Evolutionary conservation across 2,888 invertebrate species (phyloP).

Genomic region (Tinea trinotella): DNA sequence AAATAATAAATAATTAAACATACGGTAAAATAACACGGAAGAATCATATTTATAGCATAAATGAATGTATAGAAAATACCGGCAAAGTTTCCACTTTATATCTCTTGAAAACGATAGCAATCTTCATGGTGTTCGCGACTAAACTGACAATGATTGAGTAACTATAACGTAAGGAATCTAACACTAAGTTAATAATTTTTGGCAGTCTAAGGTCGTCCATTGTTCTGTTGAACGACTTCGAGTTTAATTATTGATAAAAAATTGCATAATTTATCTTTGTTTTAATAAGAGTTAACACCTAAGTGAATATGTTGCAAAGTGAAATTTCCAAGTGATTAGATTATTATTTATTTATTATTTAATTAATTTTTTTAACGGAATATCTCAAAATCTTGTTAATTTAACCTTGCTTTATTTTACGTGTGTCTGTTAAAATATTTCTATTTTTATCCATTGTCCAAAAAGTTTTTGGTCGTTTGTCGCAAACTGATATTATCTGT

Average conservation of each 20-base stretch:
- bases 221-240: too few species aligned
- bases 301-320: too few species aligned
- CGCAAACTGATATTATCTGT: too few species aligned
- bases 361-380: not conserved
- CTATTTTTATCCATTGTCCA: not conserved
- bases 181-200: not conserved
- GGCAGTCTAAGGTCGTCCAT: not conserved
- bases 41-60: too few species aligned
- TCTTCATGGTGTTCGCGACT: not conserved
- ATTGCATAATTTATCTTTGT: too few species aligned
- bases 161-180: not conserved
- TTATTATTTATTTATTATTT: not conserved
- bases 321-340: not conserved
- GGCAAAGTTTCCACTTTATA: not conserved
- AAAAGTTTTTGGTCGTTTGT: too few species aligned
- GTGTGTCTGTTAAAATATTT: not conserved
- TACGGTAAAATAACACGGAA: too few species aligned
- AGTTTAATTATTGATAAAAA: too few species aligned
- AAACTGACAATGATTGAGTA: not conserved
- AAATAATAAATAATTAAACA: too few species aligned
- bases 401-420: constrained; percentile 10
- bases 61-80: too few species aligned
- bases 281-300: too few species aligned
- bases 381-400: constrained; percentile 2
- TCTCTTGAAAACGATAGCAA: not conserved